These are phyloP conservation scores for Chrysopilus asiliformis DNA, from an alignment of 2,888 invertebrate species.

Conservation along the genomic window DNA sequence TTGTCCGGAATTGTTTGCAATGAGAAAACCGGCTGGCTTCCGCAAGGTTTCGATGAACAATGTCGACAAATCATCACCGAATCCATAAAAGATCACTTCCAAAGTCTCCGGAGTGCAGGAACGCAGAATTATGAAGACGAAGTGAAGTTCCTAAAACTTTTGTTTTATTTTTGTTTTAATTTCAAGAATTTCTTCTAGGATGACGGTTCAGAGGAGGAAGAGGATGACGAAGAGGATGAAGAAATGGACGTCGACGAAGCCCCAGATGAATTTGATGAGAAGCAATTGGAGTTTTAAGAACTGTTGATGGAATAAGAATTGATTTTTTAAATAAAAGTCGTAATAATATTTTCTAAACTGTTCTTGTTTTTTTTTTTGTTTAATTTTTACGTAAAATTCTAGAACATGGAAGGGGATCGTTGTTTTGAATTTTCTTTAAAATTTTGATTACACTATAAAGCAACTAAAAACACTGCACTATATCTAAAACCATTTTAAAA, in stretches of 20 bases:
- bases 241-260: background rate
- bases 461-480: too few relatives aligned
- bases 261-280: too few relatives aligned
- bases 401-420: too few relatives aligned
- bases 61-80: conserved; percentile 61
- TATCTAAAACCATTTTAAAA: too few relatives aligned
- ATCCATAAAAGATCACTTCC: conserved; percentile 42
- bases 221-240: conserved; percentile 2
- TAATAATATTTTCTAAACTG: too few relatives aligned
- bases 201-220: conserved; percentile 1
- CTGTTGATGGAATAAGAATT: too few relatives aligned
- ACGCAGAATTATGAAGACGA: conserved; percentile 3
- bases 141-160: background rate
- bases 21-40: conserved; percentile 66
- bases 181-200: conserved; percentile 4
- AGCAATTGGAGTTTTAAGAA: too few relatives aligned
- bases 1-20: conserved; percentile 49
- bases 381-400: too few relatives aligned
- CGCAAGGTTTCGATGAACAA: conserved; percentile 50
- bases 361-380: too few relatives aligned
- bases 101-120: conserved; percentile 14
- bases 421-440: too few relatives aligned
- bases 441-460: too few relatives aligned
- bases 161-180: background rate
- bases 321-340: too few relatives aligned